These are phyloP conservation scores for Triplophysa siluroides DNA, from an alignment of 2,113 vertebrate genomes.

Conservation along the genomic window DNA sequence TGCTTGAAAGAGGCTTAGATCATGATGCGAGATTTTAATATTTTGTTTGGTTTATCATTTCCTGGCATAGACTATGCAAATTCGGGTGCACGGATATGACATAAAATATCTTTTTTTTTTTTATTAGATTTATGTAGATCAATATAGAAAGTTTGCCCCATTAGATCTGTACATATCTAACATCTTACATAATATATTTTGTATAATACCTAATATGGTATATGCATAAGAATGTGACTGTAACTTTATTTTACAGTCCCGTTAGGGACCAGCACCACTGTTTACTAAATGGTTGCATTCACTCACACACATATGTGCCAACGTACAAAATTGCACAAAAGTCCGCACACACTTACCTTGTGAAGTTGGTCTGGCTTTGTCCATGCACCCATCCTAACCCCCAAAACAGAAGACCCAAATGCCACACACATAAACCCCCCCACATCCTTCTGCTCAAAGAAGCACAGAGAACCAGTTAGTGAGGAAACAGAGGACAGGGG, in stretches of 20 bases:
- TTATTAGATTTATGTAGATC: not conserved
- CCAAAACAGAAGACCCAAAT: conserved; percentile 61
- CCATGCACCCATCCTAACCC: conserved; percentile 65
- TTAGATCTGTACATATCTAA: no score
- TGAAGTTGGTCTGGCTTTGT: conserved; percentile 69
- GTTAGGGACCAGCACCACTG: not conserved
- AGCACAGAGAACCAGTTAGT: conserved; percentile 37
- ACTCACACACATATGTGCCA: not conserved
- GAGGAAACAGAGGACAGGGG: conserved; percentile 49
- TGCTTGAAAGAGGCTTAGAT: not conserved
- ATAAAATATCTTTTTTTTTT: no score
- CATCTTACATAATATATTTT: no score
- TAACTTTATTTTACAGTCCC: no score
- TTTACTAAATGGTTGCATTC: conserved; percentile 21
- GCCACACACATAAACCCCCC: conserved; percentile 59
- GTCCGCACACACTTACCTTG: conserved; percentile 63
- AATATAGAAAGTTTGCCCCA: not conserved
- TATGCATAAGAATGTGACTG: no score
- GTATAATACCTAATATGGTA: no score
- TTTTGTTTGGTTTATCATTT: not conserved
- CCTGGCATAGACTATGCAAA: not conserved
- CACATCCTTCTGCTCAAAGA: conserved; percentile 62
- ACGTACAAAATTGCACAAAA: conserved; percentile 24
- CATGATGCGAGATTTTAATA: not conserved
- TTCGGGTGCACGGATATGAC: no score